Evolutionary conservation across 2,888 invertebrate species (phyloP).

Genomic region (Pterobdella sp.): DNA sequence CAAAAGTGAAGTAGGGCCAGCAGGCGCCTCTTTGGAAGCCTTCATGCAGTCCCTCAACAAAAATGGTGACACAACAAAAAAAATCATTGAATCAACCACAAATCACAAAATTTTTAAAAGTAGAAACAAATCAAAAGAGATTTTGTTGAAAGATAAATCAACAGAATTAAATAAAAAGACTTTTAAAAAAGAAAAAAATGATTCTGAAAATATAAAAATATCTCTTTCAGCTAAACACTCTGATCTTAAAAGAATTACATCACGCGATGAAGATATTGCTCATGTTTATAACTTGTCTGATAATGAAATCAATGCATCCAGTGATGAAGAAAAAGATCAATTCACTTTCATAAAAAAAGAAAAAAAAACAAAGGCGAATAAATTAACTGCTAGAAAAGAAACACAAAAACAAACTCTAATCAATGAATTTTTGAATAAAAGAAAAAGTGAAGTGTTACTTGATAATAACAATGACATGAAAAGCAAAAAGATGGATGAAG

Average conservation of each 20-base stretch:
- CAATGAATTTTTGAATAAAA: no score
- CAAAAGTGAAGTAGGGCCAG: no score
- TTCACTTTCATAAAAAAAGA: neutral
- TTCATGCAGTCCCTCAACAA: neutral
- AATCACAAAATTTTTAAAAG: constrained; percentile 10
- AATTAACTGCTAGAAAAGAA: neutral
- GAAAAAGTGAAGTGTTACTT: no score
- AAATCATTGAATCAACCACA: neutral
- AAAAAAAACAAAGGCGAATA: neutral
- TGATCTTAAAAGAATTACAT: no score
- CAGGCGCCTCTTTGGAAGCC: neutral
- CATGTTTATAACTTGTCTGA: neutral
- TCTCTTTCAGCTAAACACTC: no score
- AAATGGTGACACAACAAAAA: neutral
- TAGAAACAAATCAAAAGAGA: constrained; percentile 4
- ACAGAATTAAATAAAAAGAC: neutral
- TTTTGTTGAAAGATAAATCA: neutral
- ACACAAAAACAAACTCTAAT: neutral
- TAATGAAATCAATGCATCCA: neutral
- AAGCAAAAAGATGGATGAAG: neutral
- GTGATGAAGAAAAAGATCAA: neutral
- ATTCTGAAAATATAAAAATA: neutral
- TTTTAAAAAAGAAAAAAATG: neutral
- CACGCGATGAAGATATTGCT: neutral
- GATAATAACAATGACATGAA: neutral